Conservation (phyloP, 2,888 invertebrate species). For the Saturnia japonica region DNA sequence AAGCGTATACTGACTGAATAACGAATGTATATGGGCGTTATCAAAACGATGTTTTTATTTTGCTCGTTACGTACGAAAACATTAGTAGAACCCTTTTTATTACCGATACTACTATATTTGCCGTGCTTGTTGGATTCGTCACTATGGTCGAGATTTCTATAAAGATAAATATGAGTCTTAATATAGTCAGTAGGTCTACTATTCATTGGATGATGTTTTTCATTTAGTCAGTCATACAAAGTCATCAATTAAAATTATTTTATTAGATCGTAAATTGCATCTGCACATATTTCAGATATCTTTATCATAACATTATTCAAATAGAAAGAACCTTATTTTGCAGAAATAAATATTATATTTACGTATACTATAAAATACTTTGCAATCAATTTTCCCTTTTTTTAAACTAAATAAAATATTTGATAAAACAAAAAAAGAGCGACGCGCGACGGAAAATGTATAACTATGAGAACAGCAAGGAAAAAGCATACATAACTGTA, state of each 20-base stretch:
- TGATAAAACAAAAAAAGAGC: not conserved
- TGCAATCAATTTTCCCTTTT: not conserved
- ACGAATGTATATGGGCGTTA: constrained; percentile 50
- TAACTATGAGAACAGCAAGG: too few relatives aligned
- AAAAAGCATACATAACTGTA: too few relatives aligned
- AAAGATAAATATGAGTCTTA: not conserved
- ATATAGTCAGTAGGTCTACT: not conserved
- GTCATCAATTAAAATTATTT: not conserved
- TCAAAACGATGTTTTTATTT: constrained; percentile 55
- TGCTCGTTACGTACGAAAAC: constrained; percentile 39
- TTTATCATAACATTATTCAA: not conserved
- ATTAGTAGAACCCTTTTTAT: constrained; percentile 14
- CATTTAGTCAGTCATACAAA: not conserved
- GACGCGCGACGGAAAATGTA: too few relatives aligned
- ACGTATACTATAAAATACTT: not conserved
- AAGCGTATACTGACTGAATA: constrained; percentile 54
- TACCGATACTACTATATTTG: not conserved
- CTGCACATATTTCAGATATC: not conserved
- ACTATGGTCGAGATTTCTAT: not conserved
- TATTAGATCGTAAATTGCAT: not conserved
- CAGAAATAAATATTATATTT: not conserved
- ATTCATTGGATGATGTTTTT: not conserved
- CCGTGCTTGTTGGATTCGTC: not conserved
- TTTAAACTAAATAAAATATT: not conserved
- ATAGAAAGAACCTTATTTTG: not conserved